Evolutionary conservation across 2,888 invertebrate species (phyloP), one percentile per base, ranked within the genome.

Genomic region (Brachyopa scutellaris): DNA sequence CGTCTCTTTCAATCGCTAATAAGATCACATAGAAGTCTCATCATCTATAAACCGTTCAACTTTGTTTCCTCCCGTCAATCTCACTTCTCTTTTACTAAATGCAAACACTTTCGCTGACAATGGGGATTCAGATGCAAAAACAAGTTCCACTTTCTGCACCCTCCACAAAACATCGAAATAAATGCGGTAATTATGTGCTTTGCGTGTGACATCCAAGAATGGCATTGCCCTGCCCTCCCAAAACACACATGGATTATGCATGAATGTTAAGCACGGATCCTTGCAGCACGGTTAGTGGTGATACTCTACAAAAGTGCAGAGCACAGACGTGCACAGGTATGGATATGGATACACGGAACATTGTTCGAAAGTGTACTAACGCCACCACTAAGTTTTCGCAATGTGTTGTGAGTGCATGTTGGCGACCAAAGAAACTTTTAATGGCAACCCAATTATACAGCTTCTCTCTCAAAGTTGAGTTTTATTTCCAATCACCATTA

Each of bases 141-240:
- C n/a, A 21, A 53, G 80, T 82, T 82, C 76, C 80, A 77, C 80
- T 82, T 82, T 82, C 77, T 82, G 70, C 76, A 77, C 45, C 45
- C 70, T 21, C 49, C 33, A 7, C 45, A 45, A 66, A 47, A 67
- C 62, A 74, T 67, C 67, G 15, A 49, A 67, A 80, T 45, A 59
- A 64, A 36, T 76, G 64, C 29, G 36, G 62, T 70, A 70, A 82
- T 77, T 77, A 72, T 70, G 40, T 38, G 47, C 26, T 66, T 66
- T 82, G 64, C 47, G 80, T 67, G 80, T 45, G 31, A 59, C 69
- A 62, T 45, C 23, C 7, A 69, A 61, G 17, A 62, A 47, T 53
- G 40, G 29, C 45, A 38, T 17, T 47, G 7, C 26, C 49, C 5
- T 4, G 8, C 17, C 11, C 29, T 11, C 11, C 29, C 17, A 6